Percentiles rank a stretch among this genome's conserved stretches.
Evolutionary conservation across 2,113 vertebrate genomes (phyloP).

Genomic region (Petroica traversi): DNA sequence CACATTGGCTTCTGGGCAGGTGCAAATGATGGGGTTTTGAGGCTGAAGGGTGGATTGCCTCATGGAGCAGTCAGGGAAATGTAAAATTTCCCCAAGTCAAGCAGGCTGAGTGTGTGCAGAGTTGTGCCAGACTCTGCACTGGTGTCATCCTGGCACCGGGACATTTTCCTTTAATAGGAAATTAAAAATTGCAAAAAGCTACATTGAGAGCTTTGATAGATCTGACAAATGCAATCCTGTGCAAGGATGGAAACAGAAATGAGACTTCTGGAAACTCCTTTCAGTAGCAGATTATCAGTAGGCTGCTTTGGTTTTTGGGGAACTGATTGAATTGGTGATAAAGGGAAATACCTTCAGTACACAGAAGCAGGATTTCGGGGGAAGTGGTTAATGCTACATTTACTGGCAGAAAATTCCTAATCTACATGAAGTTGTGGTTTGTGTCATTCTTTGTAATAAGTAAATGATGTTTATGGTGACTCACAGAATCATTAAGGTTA

Average conservation of each 20-base stretch:
- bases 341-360: conserved; percentile 9
- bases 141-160: accelerated
- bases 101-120: not conserved
- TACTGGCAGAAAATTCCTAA: not conserved
- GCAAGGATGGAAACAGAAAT: not conserved
- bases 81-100: not conserved
- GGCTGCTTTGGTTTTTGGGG: too few species aligned
- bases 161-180: not conserved
- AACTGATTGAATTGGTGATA: not conserved
- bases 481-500: not conserved
- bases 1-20: not conserved
- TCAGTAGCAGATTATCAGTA: not conserved
- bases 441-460: not conserved
- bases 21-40: not conserved
- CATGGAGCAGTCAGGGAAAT: not conserved
- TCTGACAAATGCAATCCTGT: not conserved
- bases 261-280: not conserved
- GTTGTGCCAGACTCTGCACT: not conserved
- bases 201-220: not conserved
- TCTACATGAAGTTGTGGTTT: not conserved
- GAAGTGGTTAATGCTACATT: not conserved
- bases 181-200: conserved; percentile 15
- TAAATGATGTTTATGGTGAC: not conserved
- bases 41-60: not conserved
- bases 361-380: not conserved